Evolutionary conservation across 2,797 vertebrate genomes (phyloP).

Genomic region (Phylloscopus collybita): DNA sequence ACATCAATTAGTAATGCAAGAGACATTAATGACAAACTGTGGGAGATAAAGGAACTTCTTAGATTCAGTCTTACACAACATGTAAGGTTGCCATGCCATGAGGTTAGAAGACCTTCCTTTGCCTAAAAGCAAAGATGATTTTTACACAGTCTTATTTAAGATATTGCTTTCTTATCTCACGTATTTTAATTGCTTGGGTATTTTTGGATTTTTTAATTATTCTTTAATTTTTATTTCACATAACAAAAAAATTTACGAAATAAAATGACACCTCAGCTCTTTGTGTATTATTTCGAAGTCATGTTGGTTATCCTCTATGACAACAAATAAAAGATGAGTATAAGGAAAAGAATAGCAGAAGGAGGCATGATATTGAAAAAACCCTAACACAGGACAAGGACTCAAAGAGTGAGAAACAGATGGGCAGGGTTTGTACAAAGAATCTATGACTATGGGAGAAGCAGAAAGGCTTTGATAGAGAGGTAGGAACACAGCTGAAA

Average conservation of each 20-base stretch:
- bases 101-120: neutral
- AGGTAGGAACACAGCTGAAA: neutral
- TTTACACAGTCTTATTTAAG: neutral
- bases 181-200: neutral
- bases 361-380: neutral
- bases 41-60: neutral
- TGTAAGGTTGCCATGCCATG: neutral
- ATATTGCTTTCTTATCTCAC: neutral
- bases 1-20: neutral
- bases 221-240: neutral
- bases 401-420: slow-evolving; percentile 4
- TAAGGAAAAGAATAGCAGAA: neutral
- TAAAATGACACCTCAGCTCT: neutral
- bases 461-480: neutral
- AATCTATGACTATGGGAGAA: neutral
- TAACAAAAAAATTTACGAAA: neutral
- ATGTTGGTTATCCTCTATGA: neutral
- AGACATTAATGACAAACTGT: neutral
- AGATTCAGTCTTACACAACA: neutral
- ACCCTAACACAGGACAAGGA: neutral
- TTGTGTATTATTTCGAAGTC: neutral
- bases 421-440: neutral
- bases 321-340: neutral
- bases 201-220: neutral
- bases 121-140: neutral